Conservation (phyloP, 2,113 vertebrate genomes). For the Oncorhynchus masou region DNA sequence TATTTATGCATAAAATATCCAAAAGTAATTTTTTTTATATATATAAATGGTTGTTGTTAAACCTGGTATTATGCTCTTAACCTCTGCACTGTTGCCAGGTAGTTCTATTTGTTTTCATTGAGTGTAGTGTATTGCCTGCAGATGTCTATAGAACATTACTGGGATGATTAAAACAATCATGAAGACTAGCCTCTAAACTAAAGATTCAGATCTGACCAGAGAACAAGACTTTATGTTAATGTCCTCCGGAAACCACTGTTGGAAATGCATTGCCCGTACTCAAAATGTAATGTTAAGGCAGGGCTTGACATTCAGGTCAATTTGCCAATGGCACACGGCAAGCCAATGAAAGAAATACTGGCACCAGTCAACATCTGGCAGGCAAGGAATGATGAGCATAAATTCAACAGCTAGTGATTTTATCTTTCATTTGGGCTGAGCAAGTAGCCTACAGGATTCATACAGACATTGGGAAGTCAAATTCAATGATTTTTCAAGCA, state of each 20-base stretch:
- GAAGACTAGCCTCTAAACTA: not conserved
- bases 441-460: too few species aligned
- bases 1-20: slow-evolving; percentile 1
- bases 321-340: too few species aligned
- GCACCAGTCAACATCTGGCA: too few species aligned
- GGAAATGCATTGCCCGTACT: not conserved
- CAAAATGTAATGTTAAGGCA: not conserved
- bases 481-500: too few species aligned
- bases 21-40: not conserved
- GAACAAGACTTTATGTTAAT: not conserved
- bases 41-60: not conserved
- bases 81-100: not conserved
- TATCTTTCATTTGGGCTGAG: too few species aligned
- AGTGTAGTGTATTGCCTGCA: not conserved
- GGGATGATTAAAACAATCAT: not conserved
- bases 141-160: not conserved
- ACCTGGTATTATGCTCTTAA: not conserved
- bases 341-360: too few species aligned
- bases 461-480: too few species aligned
- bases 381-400: too few species aligned
- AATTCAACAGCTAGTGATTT: too few species aligned
- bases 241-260: not conserved
- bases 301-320: too few species aligned
- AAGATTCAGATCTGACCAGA: too few species aligned
- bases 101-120: not conserved